Evolutionary conservation across 2,113 vertebrate species (phyloP).

Genomic region (Petroica traversi): DNA sequence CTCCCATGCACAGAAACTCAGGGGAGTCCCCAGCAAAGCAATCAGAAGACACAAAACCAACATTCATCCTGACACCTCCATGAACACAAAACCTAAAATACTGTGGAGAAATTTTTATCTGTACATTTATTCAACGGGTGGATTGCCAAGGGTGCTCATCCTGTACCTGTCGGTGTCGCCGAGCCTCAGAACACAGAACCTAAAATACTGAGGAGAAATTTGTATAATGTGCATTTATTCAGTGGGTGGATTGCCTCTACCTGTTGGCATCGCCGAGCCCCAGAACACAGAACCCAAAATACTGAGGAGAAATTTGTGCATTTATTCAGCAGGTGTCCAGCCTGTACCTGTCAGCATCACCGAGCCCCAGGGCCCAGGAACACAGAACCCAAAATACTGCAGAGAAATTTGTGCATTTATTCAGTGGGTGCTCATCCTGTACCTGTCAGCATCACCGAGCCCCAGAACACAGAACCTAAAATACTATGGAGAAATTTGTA

Average conservation of each 20-base stretch:
- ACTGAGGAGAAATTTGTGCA: rapidly evolving
- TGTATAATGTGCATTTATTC: no score
- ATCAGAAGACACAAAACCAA: background rate
- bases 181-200: no score
- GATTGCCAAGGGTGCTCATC: rapidly evolving
- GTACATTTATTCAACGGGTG: rapidly evolving
- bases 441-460: no score
- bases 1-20: background rate
- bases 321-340: rapidly evolving
- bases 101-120: rapidly evolving
- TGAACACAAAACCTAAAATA: rapidly evolving
- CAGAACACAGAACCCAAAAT: background rate
- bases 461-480: background rate
- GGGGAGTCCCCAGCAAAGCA: background rate
- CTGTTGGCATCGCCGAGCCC: no score
- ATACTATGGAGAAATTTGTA: rapidly evolving
- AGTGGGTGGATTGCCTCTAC: no score
- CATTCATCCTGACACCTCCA: background rate
- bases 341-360: no score
- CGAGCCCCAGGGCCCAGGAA: no score
- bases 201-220: no score
- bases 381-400: rapidly evolving
- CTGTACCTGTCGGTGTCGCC: conserved; percentile 78
- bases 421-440: rapidly evolving
- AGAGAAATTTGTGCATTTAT: rapidly evolving